Evolutionary conservation across 2,113 vertebrate species (phyloP).

Genomic region (Zingel zingel): DNA sequence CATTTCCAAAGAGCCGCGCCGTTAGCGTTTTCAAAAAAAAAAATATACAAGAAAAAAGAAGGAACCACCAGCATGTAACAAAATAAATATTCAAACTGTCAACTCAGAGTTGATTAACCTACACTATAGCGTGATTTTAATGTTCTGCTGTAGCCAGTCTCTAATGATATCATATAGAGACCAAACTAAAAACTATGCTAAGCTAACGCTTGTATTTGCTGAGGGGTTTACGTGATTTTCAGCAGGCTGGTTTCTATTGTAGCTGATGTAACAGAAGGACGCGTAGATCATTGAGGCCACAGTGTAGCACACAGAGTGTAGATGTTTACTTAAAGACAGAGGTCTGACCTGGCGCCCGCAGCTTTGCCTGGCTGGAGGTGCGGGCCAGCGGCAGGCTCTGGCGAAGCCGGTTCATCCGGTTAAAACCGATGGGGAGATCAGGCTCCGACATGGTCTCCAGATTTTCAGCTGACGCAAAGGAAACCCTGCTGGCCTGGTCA

Average conservation of each 20-base stretch:
- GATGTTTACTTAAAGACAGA: not conserved
- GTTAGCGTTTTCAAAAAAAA: too few species aligned
- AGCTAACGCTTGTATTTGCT: not conserved
- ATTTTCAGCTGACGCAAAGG: constrained; percentile 94
- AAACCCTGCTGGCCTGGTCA: constrained; percentile 92
- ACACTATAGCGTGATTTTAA: too few species aligned
- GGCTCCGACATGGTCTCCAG: constrained; percentile 97
- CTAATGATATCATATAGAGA: not conserved
- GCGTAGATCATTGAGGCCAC: not conserved
- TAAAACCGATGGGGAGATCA: constrained; percentile 94
- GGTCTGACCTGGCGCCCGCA: constrained; percentile 91
- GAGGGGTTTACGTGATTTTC: too few species aligned
- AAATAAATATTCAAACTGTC: not conserved
- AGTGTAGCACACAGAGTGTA: not conserved
- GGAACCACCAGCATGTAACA: not conserved
- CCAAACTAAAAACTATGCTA: not conserved
- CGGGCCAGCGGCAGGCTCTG: constrained; percentile 97
- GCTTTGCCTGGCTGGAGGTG: constrained; percentile 96
- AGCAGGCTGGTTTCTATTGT: not conserved
- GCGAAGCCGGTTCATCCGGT: constrained; percentile 96
- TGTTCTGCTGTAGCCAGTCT: too few species aligned
- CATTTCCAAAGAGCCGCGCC: too few species aligned
- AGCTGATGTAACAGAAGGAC: not conserved
- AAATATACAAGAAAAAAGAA: not conserved
- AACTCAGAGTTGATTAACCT: not conserved